Percentiles rank a stretch among this genome's conserved stretches.
Conservation (phyloP, 2,113 vertebrate species). For the Anhinga rufa region DNA sequence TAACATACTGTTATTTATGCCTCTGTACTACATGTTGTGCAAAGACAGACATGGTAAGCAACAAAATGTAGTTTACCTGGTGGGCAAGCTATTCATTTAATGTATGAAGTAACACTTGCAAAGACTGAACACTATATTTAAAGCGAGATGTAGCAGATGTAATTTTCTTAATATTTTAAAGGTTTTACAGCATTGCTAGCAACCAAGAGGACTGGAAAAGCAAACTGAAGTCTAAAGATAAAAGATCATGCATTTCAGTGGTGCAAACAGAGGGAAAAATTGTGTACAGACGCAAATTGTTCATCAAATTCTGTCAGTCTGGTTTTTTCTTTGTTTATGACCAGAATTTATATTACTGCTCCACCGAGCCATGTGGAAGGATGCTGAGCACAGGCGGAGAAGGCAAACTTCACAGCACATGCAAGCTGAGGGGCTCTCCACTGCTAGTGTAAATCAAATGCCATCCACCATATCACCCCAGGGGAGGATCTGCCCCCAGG, state of each 20-base stretch:
- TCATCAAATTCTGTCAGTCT: background rate
- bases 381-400: background rate
- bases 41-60: constrained; percentile 33
- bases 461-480: background rate
- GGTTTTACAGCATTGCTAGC: background rate
- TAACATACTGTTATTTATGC: constrained; percentile 70
- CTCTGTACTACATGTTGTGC: constrained; percentile 28
- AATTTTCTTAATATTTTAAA: constrained; percentile 39
- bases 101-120: background rate
- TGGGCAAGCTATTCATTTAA: background rate
- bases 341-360: background rate
- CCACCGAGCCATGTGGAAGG: background rate
- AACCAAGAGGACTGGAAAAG: background rate
- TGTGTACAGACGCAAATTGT: background rate
- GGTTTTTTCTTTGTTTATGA: constrained; percentile 12
- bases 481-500: background rate
- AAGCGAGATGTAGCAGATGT: background rate
- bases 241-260: background rate
- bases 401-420: background rate
- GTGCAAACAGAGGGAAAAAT: background rate
- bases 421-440: background rate
- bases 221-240: background rate
- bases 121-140: constrained; percentile 25
- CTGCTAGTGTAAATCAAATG: background rate
- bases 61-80: constrained; percentile 63